Evolutionary conservation across 2,113 vertebrate genomes (phyloP).

Genomic region (Orthonyx spaldingii): DNA sequence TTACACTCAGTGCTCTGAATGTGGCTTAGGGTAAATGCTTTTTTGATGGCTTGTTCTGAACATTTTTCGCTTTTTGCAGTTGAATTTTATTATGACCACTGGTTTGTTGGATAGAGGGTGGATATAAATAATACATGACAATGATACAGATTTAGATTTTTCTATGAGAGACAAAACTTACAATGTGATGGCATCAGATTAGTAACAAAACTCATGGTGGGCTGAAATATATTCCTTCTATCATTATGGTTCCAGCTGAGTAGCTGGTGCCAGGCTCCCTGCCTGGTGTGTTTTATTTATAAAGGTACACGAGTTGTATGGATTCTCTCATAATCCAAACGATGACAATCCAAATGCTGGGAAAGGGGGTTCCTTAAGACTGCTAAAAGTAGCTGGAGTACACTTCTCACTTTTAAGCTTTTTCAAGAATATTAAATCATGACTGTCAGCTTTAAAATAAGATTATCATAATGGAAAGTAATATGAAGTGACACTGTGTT

Average conservation of each 20-base stretch:
- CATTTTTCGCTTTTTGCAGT: not conserved
- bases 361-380: not conserved
- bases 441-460: slow-evolving; percentile 47
- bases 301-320: not conserved
- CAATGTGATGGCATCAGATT: not conserved
- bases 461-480: slow-evolving; percentile 47
- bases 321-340: not conserved
- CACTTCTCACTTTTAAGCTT: slow-evolving; percentile 9
- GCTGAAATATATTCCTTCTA: not conserved
- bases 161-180: not conserved
- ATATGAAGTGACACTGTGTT: slow-evolving; percentile 45
- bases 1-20: slow-evolving; percentile 38
- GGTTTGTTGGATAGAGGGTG: not conserved
- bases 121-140: not conserved
- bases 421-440: not conserved
- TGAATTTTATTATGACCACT: not conserved
- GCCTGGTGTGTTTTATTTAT: not conserved
- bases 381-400: slow-evolving; percentile 24
- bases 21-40: not conserved
- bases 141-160: not conserved
- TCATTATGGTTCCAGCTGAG: not conserved
- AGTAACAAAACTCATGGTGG: not conserved
- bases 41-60: slow-evolving; percentile 13
- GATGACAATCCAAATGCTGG: not conserved
- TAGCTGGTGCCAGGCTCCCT: not conserved